Conservation (phyloP, 2,113 vertebrate genomes). For the Micronycteris hirsuta region DNA sequence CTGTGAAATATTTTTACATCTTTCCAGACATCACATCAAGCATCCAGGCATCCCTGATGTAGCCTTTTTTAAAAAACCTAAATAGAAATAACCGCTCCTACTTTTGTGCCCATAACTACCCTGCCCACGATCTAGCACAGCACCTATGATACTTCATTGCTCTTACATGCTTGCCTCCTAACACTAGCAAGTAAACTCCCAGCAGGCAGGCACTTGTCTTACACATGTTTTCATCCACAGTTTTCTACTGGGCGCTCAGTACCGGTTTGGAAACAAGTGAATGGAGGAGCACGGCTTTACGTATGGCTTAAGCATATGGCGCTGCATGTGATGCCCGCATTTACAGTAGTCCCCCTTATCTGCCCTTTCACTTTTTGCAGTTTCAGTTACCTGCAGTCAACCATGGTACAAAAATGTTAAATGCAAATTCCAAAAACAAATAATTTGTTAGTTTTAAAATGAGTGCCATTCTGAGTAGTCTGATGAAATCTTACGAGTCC, state of each 20-base stretch:
- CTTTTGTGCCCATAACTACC: background rate
- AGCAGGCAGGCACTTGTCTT: background rate
- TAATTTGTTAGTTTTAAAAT: background rate
- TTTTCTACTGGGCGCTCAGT: background rate
- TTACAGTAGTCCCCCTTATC: background rate
- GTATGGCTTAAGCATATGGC: background rate
- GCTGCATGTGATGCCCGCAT: background rate
- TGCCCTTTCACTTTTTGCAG: background rate
- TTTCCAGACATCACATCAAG: background rate
- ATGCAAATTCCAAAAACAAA: background rate
- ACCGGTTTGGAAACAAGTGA: background rate
- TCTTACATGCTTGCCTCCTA: background rate
- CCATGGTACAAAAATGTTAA: background rate
- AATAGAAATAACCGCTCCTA: background rate
- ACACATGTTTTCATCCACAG: background rate
- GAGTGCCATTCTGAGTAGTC: background rate
- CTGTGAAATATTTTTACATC: background rate
- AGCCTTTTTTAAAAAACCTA: background rate
- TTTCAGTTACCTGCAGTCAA: background rate
- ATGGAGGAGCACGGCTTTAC: background rate
- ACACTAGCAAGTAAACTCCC: background rate
- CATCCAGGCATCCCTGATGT: background rate
- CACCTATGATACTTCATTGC: background rate
- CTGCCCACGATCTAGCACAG: background rate
- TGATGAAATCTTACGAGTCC: background rate